phyloP scores from a whole-genome alignment of 2,113 vertebrate species.

The Muntiacus reevesi region DNA sequence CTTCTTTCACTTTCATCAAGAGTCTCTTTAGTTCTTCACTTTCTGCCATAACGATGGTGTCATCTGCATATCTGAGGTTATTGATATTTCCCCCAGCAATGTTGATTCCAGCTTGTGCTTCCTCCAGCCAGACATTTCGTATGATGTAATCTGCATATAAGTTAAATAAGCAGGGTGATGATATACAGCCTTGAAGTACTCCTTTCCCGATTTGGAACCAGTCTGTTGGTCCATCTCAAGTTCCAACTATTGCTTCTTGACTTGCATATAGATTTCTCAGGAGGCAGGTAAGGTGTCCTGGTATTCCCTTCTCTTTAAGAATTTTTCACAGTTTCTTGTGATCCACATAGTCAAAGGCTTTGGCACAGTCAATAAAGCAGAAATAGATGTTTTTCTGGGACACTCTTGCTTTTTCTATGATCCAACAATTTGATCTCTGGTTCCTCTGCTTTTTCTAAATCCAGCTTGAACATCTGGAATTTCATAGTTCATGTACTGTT shows the following conservation, averaged over 20 bases:
- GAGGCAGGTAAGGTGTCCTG: neutral
- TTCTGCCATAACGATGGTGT: neutral
- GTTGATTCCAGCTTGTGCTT: neutral
- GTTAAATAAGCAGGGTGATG: neutral
- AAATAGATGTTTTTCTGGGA: neutral
- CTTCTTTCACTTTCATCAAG: neutral
- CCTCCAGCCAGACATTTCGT: rapidly evolving
- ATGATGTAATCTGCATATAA: neutral
- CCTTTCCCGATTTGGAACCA: neutral
- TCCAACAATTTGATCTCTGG: neutral
- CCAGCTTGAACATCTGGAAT: neutral
- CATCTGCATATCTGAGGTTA: neutral
- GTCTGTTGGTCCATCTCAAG: neutral
- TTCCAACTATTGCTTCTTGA: neutral
- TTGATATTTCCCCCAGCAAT: neutral
- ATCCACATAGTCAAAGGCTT: neutral
- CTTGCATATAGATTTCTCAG: neutral
- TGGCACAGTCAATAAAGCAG: neutral
- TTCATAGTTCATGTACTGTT: neutral
- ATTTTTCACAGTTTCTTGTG: neutral
- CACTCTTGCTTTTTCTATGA: neutral
- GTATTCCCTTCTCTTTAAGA: neutral
- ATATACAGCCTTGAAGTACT: neutral
- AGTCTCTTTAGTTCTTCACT: neutral
- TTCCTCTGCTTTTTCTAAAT: neutral